Percentiles rank a stretch among this genome's conserved stretches.
These are phyloP conservation scores for Cirrhinus mrigala DNA, from an alignment of 2,797 vertebrate species.

Conservation along the genomic window DNA sequence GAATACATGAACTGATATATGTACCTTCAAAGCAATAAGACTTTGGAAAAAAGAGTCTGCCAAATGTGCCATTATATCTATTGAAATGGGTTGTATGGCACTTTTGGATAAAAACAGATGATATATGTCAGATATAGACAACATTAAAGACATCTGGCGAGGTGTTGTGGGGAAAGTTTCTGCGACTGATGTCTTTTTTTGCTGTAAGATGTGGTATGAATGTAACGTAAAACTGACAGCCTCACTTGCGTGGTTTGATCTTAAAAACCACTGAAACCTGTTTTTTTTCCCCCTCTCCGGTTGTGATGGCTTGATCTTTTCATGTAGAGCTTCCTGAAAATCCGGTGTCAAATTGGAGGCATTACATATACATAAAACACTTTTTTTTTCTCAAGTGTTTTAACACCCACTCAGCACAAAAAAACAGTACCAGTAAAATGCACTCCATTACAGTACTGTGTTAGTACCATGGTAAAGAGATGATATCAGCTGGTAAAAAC, in stretches of 20 bases:
- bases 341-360: not conserved
- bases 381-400: not conserved
- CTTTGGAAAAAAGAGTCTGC: not conserved
- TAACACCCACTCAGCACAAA: not conserved
- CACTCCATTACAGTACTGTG: not conserved
- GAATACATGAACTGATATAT: not conserved
- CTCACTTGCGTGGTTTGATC: slow-evolving; percentile 67
- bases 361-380: not conserved
- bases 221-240: slow-evolving; percentile 53
- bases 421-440: not conserved
- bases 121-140: not conserved
- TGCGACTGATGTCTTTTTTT: slow-evolving; percentile 49
- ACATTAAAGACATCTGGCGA: slow-evolving; percentile 24
- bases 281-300: slow-evolving; percentile 49
- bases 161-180: slow-evolving; percentile 46
- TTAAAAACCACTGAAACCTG: slow-evolving; percentile 73
- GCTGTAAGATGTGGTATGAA: slow-evolving; percentile 60
- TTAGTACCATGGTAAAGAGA: not conserved
- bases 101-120: not conserved
- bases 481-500: not conserved
- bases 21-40: not conserved
- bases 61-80: not conserved
- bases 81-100: not conserved
- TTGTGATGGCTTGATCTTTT: slow-evolving; percentile 28
- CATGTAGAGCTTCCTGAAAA: slow-evolving; percentile 28